Evolutionary conservation across 2,888 invertebrate species (phyloP).

Genomic region (Lamproptera curius): DNA sequence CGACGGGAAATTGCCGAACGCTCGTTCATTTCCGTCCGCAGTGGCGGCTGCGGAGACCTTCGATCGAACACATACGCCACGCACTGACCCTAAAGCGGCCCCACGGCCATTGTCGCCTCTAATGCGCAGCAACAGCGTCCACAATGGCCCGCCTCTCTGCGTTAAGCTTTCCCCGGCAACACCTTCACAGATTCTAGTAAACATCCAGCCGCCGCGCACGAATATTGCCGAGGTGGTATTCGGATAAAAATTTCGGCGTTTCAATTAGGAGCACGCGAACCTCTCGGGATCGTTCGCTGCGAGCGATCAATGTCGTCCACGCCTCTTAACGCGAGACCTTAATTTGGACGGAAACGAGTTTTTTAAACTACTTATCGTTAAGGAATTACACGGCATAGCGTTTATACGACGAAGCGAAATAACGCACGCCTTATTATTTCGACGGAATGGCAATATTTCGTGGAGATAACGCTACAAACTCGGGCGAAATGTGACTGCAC

Average conservation of each 20-base stretch:
- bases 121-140: constrained; percentile 4
- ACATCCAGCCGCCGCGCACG: not conserved
- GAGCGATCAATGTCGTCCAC: constrained; percentile 7
- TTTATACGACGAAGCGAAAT: not conserved
- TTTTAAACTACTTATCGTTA: constrained; percentile 9
- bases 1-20: constrained; percentile 62
- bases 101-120: constrained; percentile 1
- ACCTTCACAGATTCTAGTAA: constrained; percentile 4
- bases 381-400: not conserved
- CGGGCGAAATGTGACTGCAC: not conserved
- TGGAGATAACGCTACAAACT: constrained; percentile 5
- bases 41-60: constrained; percentile 53
- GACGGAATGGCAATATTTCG: constrained; percentile 11
- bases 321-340: constrained; percentile 6
- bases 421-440: not conserved
- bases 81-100: constrained; percentile 11
- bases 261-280: constrained; percentile 6
- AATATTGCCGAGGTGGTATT: constrained; percentile 2
- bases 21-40: constrained; percentile 62
- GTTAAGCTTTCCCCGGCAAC: not conserved
- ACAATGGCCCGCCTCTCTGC: constrained; percentile 1
- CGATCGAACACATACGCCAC: constrained; percentile 39
- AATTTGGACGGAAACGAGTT: constrained; percentile 12
- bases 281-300: constrained; percentile 1
- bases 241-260: constrained; percentile 3